These are phyloP conservation scores for Mechanitis mazaeus DNA, from an alignment of 2,888 invertebrate genomes.

Conservation along the genomic window DNA sequence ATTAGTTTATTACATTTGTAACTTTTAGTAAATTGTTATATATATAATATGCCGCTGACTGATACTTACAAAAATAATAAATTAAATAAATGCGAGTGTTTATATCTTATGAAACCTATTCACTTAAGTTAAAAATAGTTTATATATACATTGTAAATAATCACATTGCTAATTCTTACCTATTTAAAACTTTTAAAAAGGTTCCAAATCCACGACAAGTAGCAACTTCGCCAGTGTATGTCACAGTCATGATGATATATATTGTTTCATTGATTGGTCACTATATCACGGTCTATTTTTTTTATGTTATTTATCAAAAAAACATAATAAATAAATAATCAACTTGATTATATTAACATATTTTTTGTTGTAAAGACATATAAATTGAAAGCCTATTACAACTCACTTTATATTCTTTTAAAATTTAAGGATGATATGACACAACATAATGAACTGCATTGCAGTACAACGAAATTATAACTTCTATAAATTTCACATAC, in stretches of 20 bases:
- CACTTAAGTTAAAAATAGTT: too few species aligned
- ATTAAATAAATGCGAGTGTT: too few species aligned
- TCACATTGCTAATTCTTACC: conserved; percentile 68
- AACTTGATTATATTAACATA: background rate
- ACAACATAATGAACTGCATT: conserved; percentile 18
- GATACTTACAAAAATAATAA: too few species aligned
- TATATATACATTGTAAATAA: too few species aligned
- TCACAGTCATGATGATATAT: conserved; percentile 83
- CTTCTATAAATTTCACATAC: background rate
- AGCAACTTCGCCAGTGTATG: conserved; percentile 91
- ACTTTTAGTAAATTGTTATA: too few species aligned
- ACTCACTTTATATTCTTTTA: background rate
- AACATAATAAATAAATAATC: background rate
- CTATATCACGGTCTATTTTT: conserved; percentile 23
- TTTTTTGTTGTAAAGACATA: background rate
- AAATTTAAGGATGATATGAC: background rate
- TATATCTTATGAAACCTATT: too few species aligned
- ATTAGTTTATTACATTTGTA: too few species aligned
- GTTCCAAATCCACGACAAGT: conserved; percentile 91
- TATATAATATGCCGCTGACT: too few species aligned
- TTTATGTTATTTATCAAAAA: conserved; percentile 5
- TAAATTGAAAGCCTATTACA: background rate
- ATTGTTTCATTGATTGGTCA: conserved; percentile 18
- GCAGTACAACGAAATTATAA: conserved; percentile 11
- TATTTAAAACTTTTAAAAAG: conserved; percentile 88